A percentile compares a stretch with the other conserved stretches of the same genome.
These are phyloP conservation scores for Eueides isabella DNA, from an alignment of 1,140 invertebrate species.

Conservation along the genomic window DNA sequence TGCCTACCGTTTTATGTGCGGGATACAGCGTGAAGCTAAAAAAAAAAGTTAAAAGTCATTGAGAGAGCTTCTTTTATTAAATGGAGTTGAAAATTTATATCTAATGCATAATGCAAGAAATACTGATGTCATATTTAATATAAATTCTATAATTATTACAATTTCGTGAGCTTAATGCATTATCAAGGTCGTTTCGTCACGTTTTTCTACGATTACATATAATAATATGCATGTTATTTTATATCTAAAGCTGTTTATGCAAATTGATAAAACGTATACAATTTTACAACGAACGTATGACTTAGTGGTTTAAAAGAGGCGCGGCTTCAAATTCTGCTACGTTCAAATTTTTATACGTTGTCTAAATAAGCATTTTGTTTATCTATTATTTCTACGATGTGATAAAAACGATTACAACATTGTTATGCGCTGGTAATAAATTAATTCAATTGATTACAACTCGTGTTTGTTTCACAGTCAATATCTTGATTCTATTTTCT, in stretches of 20 bases:
- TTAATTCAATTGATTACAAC: not conserved
- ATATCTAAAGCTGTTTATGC: not conserved
- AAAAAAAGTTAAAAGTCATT: too few relatives aligned
- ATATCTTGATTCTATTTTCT: not conserved
- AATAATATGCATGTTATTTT: not conserved
- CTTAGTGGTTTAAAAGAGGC: too few relatives aligned
- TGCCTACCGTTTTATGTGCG: too few relatives aligned
- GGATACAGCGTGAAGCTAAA: too few relatives aligned
- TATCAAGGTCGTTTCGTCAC: not conserved
- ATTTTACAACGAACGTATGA: too few relatives aligned
- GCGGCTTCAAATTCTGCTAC: too few relatives aligned
- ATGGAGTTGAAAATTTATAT: too few relatives aligned
- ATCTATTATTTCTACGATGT: not conserved
- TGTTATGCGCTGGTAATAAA: not conserved
- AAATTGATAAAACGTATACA: not conserved
- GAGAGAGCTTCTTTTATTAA: too few relatives aligned
- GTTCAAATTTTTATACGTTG: too few relatives aligned
- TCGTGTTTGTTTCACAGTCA: not conserved
- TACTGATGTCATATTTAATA: not conserved
- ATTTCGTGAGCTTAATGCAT: not conserved
- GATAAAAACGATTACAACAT: not conserved
- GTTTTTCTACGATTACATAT: not conserved
- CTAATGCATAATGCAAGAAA: too few relatives aligned
- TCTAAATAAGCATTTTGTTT: too few relatives aligned
- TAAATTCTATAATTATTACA: not conserved